Base-by-base conservation (phyloP, 2,113 vertebrate genomes). In the Crypturellus undulatus region DNA sequence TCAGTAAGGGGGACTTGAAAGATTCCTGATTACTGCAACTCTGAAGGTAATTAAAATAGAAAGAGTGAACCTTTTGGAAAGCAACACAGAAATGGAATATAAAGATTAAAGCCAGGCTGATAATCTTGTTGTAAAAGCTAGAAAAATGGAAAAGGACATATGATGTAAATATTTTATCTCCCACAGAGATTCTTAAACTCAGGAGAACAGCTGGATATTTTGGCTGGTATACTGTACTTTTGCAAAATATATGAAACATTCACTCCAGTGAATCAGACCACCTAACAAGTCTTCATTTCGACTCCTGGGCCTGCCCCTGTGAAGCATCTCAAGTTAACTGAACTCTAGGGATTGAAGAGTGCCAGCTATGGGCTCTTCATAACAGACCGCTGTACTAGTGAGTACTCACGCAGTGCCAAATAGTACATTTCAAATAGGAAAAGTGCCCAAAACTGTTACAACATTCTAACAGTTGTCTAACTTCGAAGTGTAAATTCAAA, bases 401-500 rank as follows among this genome's bases (percentile, higher is more conserved):
- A 95, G 28, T 0, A 0, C 54, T 92, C 80, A 90, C 58, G 70
- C 56, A 95, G 94, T 59, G 47, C 59, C 65, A 91, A 75, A 43
- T 72, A 76, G n/a, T 92, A 90, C 70, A 91, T 76, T 64, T 79
- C n/a, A 94, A 93, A 59, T 24, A 82, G 70, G 45, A 90, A 79
- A 78, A 92, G 90, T 20, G 92, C 80, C 47, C 42, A 71, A 52
- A 52, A 76, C 51, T 65, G 62, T 81, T 54, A 79, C 43, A 91
- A 22, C 42, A 52, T 85, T 95, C 79, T 73, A 92, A 60, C 3
- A 86, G 56, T 47, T 75, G 59, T 80, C 65, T 71, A 80, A 92
- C 94, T 93, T 94, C 90, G 60, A 69, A 83, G 75, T 63, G 88
- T 72, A 93, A 80, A 91, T 75, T 68, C 67, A 76, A 86, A 85